phyloP scores from a whole-genome alignment of 2,888 invertebrate genomes.

The Physocephala rufipes region DNA sequence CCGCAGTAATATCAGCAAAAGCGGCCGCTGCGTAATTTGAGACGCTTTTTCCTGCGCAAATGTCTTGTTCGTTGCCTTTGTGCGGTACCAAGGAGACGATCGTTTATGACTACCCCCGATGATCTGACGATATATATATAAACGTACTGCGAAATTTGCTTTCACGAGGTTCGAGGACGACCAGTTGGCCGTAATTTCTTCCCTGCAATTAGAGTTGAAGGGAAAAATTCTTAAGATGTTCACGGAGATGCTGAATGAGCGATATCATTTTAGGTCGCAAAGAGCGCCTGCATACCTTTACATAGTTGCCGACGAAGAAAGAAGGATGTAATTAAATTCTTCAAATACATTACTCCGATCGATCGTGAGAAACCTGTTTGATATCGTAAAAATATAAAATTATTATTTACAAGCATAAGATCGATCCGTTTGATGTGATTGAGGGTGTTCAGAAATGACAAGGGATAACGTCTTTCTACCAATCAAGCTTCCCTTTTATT shows the following conservation, averaged over 20 bases:
- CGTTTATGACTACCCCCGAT: neutral
- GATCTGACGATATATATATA: neutral
- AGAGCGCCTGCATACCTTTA: neutral
- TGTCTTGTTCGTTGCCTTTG: neutral
- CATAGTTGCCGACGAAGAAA: neutral
- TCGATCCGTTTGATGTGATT: neutral
- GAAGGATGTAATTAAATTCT: constrained; percentile 23
- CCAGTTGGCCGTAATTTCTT: constrained; percentile 14
- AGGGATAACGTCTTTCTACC: no score
- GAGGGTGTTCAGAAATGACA: neutral
- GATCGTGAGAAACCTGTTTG: constrained; percentile 37
- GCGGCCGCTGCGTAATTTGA: constrained; percentile 48
- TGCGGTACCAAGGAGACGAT: neutral
- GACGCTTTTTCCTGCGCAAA: constrained; percentile 48
- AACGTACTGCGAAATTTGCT: constrained; percentile 30
- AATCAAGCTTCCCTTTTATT: no score
- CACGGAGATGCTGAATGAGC: constrained; percentile 18
- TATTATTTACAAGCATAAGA: neutral
- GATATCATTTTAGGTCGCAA: neutral
- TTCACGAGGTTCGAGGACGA: constrained; percentile 25
- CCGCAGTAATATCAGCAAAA: constrained; percentile 3
- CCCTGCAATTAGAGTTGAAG: constrained; percentile 32
- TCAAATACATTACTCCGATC: neutral
- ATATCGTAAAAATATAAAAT: neutral
- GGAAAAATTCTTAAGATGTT: neutral